Evolutionary conservation across 1,140 invertebrate species (phyloP), one percentile per base, ranked within the genome.

Genomic region (Sarcophaga peregrina): DNA sequence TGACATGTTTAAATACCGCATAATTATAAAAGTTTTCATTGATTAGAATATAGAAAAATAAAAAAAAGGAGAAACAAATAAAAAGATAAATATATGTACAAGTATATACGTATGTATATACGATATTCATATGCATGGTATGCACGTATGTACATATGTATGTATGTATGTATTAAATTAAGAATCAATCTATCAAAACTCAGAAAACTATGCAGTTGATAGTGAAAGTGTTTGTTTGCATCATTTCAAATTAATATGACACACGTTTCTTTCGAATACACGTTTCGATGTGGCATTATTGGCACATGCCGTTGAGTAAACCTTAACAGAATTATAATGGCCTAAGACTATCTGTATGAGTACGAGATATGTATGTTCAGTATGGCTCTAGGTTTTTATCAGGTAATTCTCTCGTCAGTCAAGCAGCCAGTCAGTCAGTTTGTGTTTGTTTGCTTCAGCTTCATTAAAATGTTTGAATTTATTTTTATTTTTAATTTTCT

Each of bases 381-480:
- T 37, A 37, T 37, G 25, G 25, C 25, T 37, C 1, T 37, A 4
- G 25, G 25, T 37, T 37, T 37, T 4, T 37, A 4, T 37, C 25
- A 37, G 25, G 25, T 4, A 37, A 37, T 37, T 37, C 25, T 2
- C 25, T 37, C 25, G 25, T 37, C 25, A 37, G 25, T 37, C 25
- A 37, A 37, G 25, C 25, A 37, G 25, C 25, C 4, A 37, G 25
- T 1, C 25, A 37, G 25, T 58, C 15, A 15, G 15, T 58, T 15
- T 58, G 11, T n/a, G 3, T 58, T 13, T 58, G 10, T 13, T n/a
- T 58, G 8, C 17, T 20, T 68, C 62, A 17, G 62, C 8, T 20
- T 68, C 62, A 68, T 68, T 68, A 68, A 68, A 68, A 68, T 68
- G 17, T 68, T 68, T 68, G 62, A 68, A 25, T 68, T 17, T 68